A percentile compares a stretch with the other conserved stretches of the same genome.
These are phyloP conservation scores for Campylomormyrus tamandua DNA, from an alignment of 2,113 vertebrate species.

Conservation along the genomic window DNA sequence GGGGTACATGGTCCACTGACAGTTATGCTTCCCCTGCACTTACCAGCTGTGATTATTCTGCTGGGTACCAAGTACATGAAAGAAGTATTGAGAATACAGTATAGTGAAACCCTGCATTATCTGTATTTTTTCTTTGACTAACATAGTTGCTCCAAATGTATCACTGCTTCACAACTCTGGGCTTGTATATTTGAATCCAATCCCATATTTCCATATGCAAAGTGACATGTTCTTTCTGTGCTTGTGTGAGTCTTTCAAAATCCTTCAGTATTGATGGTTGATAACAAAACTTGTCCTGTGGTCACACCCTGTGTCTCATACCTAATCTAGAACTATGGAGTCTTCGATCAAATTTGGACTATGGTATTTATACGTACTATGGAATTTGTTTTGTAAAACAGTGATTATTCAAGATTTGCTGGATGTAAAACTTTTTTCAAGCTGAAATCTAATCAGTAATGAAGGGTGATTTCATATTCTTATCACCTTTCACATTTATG, in stretches of 20 bases:
- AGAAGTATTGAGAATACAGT: not conserved
- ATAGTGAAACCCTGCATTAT: not conserved
- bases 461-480: not conserved
- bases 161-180: not conserved
- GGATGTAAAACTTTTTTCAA: not conserved
- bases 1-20: conserved; percentile 13
- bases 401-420: not conserved
- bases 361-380: not conserved
- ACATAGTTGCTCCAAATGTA: not conserved
- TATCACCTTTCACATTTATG: not conserved
- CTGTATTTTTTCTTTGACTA: not conserved
- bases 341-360: not conserved
- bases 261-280: not conserved
- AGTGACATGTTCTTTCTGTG: not conserved
- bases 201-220: not conserved
- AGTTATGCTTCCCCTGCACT: conserved; percentile 3
- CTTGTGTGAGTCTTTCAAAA: not conserved
- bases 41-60: not conserved
- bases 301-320: not conserved
- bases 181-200: not conserved
- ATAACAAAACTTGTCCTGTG: not conserved
- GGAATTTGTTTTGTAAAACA: not conserved
- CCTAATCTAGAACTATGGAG: not conserved
- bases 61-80: not conserved
- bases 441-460: not conserved